Conservation (phyloP, 2,797 vertebrate species). For the Loris lydekkerianus region DNA sequence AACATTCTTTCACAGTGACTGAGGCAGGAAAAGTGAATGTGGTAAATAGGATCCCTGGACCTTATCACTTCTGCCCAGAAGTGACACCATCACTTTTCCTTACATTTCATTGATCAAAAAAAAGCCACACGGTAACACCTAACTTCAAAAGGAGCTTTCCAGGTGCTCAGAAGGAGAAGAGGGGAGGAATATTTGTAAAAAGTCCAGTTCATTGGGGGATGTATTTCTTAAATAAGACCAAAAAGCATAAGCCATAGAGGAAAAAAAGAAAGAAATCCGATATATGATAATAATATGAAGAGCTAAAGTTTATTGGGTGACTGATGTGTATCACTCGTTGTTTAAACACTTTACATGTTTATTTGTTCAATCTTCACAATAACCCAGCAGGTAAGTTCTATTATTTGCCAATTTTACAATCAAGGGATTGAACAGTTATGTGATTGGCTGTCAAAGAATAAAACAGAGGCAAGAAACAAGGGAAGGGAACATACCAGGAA, state of each 20-base stretch:
- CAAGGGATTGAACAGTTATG: neutral
- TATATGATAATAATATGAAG: neutral
- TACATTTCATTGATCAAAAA: neutral
- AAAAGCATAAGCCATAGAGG: neutral
- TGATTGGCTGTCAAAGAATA: slow-evolving; percentile 14
- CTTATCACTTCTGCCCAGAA: neutral
- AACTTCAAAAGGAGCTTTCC: neutral
- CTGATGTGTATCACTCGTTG: neutral
- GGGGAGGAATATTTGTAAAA: neutral
- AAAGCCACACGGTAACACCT: neutral
- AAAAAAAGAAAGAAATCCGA: neutral
- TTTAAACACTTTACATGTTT: neutral
- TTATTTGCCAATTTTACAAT: neutral
- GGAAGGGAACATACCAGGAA: neutral
- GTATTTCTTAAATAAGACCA: slow-evolving; percentile 3
- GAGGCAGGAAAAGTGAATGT: neutral
- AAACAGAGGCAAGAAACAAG: neutral
- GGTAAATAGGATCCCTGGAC: no score
- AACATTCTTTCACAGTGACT: neutral
- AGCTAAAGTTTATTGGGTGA: neutral
- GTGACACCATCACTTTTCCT: neutral
- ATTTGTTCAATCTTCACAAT: neutral
- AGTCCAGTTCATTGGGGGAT: neutral
- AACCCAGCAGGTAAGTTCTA: neutral
- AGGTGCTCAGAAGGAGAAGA: neutral